These are phyloP conservation scores for Drosophila dives DNA, from an alignment of 2,888 invertebrate genomes.

Conservation along the genomic window DNA sequence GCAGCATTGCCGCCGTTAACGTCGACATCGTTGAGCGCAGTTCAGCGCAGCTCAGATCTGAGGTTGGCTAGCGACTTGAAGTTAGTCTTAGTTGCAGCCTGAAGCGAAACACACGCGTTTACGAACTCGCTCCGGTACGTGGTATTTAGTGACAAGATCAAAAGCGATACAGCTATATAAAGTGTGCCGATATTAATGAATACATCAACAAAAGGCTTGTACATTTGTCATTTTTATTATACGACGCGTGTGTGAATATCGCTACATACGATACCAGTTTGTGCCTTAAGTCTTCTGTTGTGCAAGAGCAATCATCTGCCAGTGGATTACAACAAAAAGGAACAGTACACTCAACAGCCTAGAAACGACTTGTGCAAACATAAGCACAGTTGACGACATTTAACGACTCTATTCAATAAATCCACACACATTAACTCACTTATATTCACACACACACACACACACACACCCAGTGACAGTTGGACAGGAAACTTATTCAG, in stretches of 20 bases:
- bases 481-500: conserved; percentile 48
- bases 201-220: conserved; percentile 15
- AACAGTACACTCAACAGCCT: conserved; percentile 11
- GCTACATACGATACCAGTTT: conserved; percentile 54
- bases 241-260: conserved; percentile 34
- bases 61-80: conserved; percentile 54
- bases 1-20: conserved; percentile 44
- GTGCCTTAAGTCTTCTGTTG: conserved; percentile 79
- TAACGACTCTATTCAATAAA: conserved; percentile 27
- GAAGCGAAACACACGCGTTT: conserved; percentile 77
- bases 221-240: conserved; percentile 15
- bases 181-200: conserved; percentile 31
- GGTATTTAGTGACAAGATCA: conserved; percentile 25
- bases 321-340: conserved; percentile 50
- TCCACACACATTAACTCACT: conserved; percentile 11
- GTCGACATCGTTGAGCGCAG: conserved; percentile 16
- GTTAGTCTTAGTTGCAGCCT: conserved; percentile 81
- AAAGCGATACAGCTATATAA: conserved; percentile 37
- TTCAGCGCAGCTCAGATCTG: conserved; percentile 54
- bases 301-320: conserved; percentile 44
- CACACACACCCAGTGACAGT: conserved; percentile 13
- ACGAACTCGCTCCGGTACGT: conserved; percentile 49
- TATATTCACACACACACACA: conserved; percentile 13
- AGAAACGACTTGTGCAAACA: conserved; percentile 48
- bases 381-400: conserved; percentile 45